phyloP scores from a whole-genome alignment of 2,797 vertebrate species.

The Dryobates pubescens region DNA sequence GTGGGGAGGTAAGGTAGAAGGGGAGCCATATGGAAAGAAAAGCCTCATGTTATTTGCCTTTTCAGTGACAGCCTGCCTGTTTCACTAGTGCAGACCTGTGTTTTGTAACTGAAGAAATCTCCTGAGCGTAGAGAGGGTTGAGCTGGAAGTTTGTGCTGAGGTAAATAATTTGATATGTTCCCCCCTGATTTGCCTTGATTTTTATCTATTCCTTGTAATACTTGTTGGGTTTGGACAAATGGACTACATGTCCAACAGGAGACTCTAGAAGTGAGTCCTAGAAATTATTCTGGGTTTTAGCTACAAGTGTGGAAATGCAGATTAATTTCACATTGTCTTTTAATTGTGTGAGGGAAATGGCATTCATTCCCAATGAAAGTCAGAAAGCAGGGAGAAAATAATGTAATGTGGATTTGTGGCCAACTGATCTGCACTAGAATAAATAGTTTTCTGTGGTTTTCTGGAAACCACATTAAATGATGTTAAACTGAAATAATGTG shows the following conservation, averaged over 20 bases:
- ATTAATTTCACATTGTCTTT: background rate
- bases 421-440: background rate
- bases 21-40: background rate
- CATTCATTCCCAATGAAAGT: background rate
- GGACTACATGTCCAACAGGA: background rate
- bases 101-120: background rate
- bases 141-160: background rate
- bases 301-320: background rate
- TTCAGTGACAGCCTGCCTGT: background rate
- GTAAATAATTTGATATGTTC: background rate
- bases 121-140: background rate
- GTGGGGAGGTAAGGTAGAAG: background rate
- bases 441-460: slow-evolving; percentile 29
- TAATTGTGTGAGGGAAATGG: background rate
- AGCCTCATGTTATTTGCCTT: accelerated
- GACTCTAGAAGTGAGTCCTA: background rate
- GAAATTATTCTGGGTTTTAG: background rate
- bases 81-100: background rate
- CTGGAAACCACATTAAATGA: slow-evolving; percentile 22
- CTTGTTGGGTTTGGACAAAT: background rate
- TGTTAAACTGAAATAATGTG: slow-evolving; percentile 37
- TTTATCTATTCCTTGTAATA: background rate
- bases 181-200: background rate
- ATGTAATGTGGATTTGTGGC: background rate
- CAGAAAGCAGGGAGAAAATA: background rate